phyloP scores from a whole-genome alignment of 1,140 invertebrate genomes.

The Diabrotica virgifera region DNA sequence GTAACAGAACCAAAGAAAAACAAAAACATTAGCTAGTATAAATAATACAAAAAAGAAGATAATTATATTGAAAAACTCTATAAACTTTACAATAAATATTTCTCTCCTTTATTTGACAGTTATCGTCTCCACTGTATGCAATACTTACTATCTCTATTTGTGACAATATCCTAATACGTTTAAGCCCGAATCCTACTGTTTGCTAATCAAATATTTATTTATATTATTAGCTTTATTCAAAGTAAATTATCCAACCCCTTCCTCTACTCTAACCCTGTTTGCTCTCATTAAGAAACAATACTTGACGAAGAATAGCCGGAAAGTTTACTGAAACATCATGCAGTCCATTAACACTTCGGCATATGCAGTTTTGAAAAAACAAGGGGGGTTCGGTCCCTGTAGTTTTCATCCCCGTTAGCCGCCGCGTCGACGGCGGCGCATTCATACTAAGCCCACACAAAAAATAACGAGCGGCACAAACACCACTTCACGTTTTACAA shows the following conservation, averaged over 20 bases:
- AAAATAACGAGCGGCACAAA: conserved; percentile 36
- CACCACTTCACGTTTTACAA: conserved; percentile 34
- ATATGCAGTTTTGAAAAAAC: conserved; percentile 35
- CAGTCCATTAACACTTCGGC: conserved; percentile 30
- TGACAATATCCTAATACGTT: too few relatives aligned
- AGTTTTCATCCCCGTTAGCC: conserved; percentile 19
- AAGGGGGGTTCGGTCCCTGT: conserved; percentile 34
- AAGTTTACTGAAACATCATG: conserved; percentile 10
- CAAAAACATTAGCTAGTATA: too few relatives aligned
- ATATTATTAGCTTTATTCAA: neutral
- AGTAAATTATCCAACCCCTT: too few relatives aligned
- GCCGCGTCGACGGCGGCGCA: too few relatives aligned
- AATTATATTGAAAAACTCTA: too few relatives aligned
- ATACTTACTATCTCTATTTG: too few relatives aligned
- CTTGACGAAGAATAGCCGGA: neutral
- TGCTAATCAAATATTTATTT: neutral
- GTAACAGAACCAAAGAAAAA: too few relatives aligned
- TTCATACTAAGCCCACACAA: conserved; percentile 27
- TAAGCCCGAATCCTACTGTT: neutral
- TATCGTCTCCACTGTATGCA: too few relatives aligned
- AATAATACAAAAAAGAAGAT: too few relatives aligned
- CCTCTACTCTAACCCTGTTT: too few relatives aligned
- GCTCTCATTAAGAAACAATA: conserved; percentile 1
- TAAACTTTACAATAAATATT: too few relatives aligned
- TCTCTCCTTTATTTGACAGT: too few relatives aligned